Percentiles rank a stretch among this genome's conserved stretches.
Conservation (phyloP, 2,113 vertebrate genomes). For the Lepus europaeus region DNA sequence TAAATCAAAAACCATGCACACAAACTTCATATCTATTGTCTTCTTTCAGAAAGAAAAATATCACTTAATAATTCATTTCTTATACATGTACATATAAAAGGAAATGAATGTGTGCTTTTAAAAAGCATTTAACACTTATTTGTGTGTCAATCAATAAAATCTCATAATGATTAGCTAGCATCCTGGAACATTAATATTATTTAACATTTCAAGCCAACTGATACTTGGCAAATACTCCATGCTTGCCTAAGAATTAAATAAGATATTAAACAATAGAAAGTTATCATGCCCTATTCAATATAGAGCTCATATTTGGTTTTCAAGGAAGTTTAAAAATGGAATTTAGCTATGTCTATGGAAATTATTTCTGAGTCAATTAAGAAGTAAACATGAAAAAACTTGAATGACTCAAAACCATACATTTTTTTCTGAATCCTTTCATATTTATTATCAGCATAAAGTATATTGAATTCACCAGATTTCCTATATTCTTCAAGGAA, state of each 20-base stretch:
- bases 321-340: not conserved
- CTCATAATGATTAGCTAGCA: conserved; percentile 49
- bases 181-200: conserved; percentile 32
- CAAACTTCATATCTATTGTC: not conserved
- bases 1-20: not conserved
- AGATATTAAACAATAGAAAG: conserved; percentile 54
- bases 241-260: conserved; percentile 73
- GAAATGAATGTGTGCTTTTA: conserved; percentile 52
- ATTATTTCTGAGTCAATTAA: not conserved
- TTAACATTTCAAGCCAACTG: conserved; percentile 58
- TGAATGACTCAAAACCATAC: not conserved
- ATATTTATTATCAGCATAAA: not conserved
- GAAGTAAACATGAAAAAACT: not conserved
- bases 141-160: conserved; percentile 69
- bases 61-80: conserved; percentile 8
- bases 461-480: not conserved
- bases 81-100: not conserved
- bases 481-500: not conserved
- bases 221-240: conserved; percentile 59
- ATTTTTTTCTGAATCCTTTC: not conserved
- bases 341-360: not conserved
- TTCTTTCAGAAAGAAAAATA: not conserved
- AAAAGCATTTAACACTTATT: conserved; percentile 67
- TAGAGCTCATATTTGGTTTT: not conserved
- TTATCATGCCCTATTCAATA: conserved; percentile 46